Percentiles rank a stretch among this genome's conserved stretches.
Evolutionary conservation across 2,797 vertebrate species (phyloP).

Genomic region (Thalassophryne amazonica): DNA sequence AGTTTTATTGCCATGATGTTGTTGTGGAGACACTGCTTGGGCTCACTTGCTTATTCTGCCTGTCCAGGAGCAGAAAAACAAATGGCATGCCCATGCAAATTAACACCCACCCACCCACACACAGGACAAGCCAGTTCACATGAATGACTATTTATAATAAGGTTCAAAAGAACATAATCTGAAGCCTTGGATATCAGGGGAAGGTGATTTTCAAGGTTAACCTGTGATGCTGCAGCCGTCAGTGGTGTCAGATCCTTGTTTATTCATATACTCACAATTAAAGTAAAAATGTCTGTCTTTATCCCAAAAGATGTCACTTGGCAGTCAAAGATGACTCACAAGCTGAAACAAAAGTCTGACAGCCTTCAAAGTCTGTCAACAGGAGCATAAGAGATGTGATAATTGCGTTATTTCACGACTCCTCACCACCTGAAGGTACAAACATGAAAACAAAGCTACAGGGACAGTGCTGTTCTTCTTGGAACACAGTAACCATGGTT

Average conservation of each 20-base stretch:
- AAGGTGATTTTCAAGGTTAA: neutral
- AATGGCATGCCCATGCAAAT: constrained; percentile 27
- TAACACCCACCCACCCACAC: neutral
- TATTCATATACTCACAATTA: constrained; percentile 3
- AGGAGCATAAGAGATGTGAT: neutral
- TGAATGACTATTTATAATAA: neutral
- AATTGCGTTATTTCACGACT: constrained; percentile 8
- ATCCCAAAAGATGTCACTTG: constrained; percentile 3
- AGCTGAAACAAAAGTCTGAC: neutral
- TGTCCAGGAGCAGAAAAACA: constrained; percentile 2
- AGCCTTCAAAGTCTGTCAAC: neutral
- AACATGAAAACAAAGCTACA: constrained; percentile 16
- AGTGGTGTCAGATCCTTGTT: constrained; percentile 16
- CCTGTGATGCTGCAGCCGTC: constrained; percentile 5
- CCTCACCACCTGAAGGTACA: constrained; percentile 2
- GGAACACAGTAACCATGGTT: constrained; percentile 35
- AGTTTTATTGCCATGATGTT: constrained; percentile 13
- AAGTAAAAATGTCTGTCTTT: neutral
- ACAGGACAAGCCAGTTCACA: neutral
- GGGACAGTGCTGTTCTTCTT: constrained; percentile 21
- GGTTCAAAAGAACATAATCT: neutral
- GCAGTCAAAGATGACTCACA: neutral
- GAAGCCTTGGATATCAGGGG: constrained; percentile 4
- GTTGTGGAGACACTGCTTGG: constrained; percentile 54
- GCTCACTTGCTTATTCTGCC: neutral